A percentile compares a stretch with the other conserved stretches of the same genome.
phyloP scores from a whole-genome alignment of 2,113 vertebrate genomes.

The Oncorhynchus nerka region DNA sequence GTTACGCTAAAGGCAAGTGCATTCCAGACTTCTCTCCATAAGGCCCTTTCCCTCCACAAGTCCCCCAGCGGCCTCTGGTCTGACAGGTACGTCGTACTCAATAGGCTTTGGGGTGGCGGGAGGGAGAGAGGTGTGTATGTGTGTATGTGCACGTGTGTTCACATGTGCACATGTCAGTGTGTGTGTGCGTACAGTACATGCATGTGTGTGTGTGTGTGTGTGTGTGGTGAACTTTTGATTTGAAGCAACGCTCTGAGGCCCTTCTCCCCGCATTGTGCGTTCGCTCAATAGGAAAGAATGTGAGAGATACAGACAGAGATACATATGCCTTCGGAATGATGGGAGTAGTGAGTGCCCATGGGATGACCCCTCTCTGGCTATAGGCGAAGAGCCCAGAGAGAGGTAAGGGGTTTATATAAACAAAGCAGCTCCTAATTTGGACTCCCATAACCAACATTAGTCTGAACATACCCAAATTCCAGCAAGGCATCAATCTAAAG shows the following conservation, averaged over 20 bases:
- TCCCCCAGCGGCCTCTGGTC: constrained; percentile 41
- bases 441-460: constrained; percentile 38
- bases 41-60: constrained; percentile 37
- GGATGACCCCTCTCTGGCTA: constrained; percentile 67
- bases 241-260: neutral
- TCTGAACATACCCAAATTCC: constrained; percentile 70
- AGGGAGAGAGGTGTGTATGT: neutral
- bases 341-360: constrained; percentile 20
- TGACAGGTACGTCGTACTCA: constrained; percentile 66
- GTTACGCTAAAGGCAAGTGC: constrained; percentile 12
- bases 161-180: neutral
- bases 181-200: neutral
- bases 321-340: constrained; percentile 77
- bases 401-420: constrained; percentile 59
- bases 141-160: neutral
- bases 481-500: constrained; percentile 73
- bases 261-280: constrained; percentile 47
- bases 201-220: neutral
- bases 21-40: constrained; percentile 34
- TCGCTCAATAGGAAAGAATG: constrained; percentile 86
- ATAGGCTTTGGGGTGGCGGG: constrained; percentile 49
- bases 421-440: constrained; percentile 81
- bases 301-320: constrained; percentile 79
- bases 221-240: neutral
- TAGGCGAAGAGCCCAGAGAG: constrained; percentile 64